A percentile compares a stretch with the other conserved stretches of the same genome.
Conservation (phyloP, 64 coral and sea anemone species). For the Porites australiensis region DNA sequence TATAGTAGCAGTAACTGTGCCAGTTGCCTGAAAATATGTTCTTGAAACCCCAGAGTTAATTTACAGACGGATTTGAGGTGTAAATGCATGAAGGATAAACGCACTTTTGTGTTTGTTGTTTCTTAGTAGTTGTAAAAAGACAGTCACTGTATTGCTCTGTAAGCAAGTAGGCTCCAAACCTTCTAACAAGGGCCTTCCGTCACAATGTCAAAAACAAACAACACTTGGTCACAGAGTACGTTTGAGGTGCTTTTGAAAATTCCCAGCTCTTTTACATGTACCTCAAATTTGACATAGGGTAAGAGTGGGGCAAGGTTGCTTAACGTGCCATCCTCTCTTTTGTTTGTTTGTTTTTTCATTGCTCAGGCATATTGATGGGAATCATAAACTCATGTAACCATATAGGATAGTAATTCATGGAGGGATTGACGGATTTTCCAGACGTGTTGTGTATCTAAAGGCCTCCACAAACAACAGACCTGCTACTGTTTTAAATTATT, state of each 20-base stretch:
- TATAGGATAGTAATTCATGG: slow-evolving; percentile 66
- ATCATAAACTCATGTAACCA: slow-evolving; percentile 53
- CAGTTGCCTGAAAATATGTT: slow-evolving; percentile 32
- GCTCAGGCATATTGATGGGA: slow-evolving; percentile 55
- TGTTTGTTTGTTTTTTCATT: slow-evolving; percentile 7
- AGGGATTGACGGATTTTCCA: slow-evolving; percentile 58
- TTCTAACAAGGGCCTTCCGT: slow-evolving; percentile 25
- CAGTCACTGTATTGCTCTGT: slow-evolving; percentile 19
- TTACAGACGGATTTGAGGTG: slow-evolving; percentile 5
- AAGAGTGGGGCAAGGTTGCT: slow-evolving; percentile 11
- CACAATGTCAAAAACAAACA: slow-evolving; percentile 21
- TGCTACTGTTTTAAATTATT: slow-evolving; percentile 21
- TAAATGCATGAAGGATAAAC: slow-evolving; percentile 23
- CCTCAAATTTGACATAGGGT: slow-evolving; percentile 30
- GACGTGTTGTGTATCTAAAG: slow-evolving; percentile 46
- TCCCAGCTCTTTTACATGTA: slow-evolving; percentile 29
- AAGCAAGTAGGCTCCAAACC: slow-evolving; percentile 27
- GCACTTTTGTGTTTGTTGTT: slow-evolving; percentile 18
- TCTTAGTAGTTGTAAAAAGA: slow-evolving; percentile 17
- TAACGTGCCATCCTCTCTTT: slow-evolving; percentile 24
- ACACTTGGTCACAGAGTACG: slow-evolving; percentile 5
- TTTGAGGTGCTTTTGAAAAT: slow-evolving; percentile 24
- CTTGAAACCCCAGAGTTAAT: slow-evolving; percentile 23
- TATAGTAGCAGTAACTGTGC: slow-evolving; percentile 24
- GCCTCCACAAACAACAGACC: slow-evolving; percentile 59